Base-by-base conservation (phyloP, 53 echinoderm and acorn worm species). In the Crossaster papposus region DNA sequence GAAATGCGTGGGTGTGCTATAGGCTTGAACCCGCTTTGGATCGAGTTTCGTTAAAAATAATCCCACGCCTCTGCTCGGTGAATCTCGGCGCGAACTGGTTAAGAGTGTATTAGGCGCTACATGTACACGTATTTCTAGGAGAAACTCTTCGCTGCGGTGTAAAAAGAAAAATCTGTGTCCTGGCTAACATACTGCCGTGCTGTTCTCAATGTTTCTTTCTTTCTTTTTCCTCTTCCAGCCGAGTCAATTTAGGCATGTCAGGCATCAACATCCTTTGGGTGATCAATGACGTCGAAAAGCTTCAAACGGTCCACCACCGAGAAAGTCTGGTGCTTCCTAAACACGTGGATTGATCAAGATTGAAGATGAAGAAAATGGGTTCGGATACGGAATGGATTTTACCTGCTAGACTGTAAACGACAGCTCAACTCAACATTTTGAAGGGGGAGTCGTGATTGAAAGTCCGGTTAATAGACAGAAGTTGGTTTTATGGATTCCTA, bases 241-340 rank as follows among this genome's bases (percentile, higher is more conserved):
- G 97, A n/a, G 97, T 97, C 64, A 97, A 97, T 77, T 90, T 97
- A 14, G 94, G 94, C 20, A 87, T 92, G 63, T 95, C 97, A 22
- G 97, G 97, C 23, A 83, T 97, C 63, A 97, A 97, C 80, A 83
- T 97, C 52, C 94, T 97, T 11, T 95, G 94, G 92, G 92, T 97
- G 85, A 92, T 97, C 81, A 90, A 91, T 82, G 90, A 88, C 36
- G 34, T 30, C 17, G 71, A 86, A 38, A 79, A 52, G 36, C 82
- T 73, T 29, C 70, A 51, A 73, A 38, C 55, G 18, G 85, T 51
- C 11, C 54, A 28, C 11, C 85, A 85, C 10, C 51, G 74, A 33
- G 14, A 22, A 26, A 63, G 63, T 35, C 55, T 87, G 77, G 76
- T 76, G 50, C 34, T 26, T 18, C 68, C 24, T 3, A 68, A 18